A percentile compares a stretch with the other conserved stretches of the same genome.
phyloP scores from a whole-genome alignment of 2,888 invertebrate species.

The Agonopterix arenella region DNA sequence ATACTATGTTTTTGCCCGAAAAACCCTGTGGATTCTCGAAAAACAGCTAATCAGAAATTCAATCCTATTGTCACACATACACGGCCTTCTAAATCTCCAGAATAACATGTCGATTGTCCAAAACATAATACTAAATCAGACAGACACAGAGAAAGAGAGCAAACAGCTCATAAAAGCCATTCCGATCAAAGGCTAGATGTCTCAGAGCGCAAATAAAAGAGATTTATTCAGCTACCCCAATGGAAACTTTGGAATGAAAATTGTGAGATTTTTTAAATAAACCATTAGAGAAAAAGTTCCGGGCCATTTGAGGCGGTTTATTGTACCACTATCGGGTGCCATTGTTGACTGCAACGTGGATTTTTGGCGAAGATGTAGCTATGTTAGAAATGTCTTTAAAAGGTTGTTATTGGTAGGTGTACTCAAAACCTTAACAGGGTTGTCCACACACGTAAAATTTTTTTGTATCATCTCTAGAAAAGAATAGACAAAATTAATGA shows the following conservation, averaged over 20 bases:
- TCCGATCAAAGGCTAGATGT: slow-evolving; percentile 68
- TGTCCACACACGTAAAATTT: too few species aligned
- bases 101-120: slow-evolving; percentile 12
- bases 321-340: slow-evolving; percentile 64
- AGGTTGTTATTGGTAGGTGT: too few species aligned
- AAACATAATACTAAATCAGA: slow-evolving; percentile 55
- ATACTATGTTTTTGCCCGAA: too few species aligned
- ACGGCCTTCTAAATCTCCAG: slow-evolving; percentile 2
- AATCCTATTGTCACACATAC: slow-evolving; percentile 2
- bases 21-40: neutral
- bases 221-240: slow-evolving; percentile 59
- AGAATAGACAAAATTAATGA: too few species aligned
- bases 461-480: too few species aligned
- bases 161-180: slow-evolving; percentile 72
- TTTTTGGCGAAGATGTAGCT: slow-evolving; percentile 14
- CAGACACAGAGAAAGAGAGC: slow-evolving; percentile 52
- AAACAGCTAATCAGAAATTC: neutral
- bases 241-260: slow-evolving; percentile 68
- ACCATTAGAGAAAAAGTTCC: slow-evolving; percentile 74
- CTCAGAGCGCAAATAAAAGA: slow-evolving; percentile 60
- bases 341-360: slow-evolving; percentile 58
- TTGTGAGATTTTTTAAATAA: slow-evolving; percentile 72
- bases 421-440: too few species aligned
- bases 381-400: too few species aligned
- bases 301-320: slow-evolving; percentile 70